Evolutionary conservation across 2,797 vertebrate genomes (phyloP).

Genomic region (Rhinophrynus dorsalis): DNA sequence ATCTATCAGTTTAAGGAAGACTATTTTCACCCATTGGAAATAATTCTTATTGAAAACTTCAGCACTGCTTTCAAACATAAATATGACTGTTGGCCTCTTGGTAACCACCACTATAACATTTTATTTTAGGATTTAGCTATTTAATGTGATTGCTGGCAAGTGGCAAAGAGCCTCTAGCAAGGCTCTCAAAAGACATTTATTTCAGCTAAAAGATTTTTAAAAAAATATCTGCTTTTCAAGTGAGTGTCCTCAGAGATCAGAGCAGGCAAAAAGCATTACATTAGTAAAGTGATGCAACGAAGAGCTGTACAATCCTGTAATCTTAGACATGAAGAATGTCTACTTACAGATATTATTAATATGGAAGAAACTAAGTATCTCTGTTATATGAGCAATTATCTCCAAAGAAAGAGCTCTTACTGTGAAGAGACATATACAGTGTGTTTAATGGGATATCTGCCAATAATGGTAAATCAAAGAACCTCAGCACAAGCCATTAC

Average conservation of each 20-base stretch:
- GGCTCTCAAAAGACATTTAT: neutral
- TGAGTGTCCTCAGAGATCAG: neutral
- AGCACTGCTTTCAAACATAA: neutral
- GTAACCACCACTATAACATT: neutral
- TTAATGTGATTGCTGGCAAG: neutral
- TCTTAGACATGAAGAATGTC: neutral
- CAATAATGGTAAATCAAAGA: neutral
- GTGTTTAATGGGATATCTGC: neutral
- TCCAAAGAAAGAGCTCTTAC: neutral
- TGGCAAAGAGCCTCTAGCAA: neutral
- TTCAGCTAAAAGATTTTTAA: neutral
- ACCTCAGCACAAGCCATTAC: neutral
- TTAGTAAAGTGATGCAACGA: neutral
- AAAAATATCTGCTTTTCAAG: neutral
- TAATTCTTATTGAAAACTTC: neutral
- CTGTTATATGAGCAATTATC: neutral
- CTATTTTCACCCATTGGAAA: neutral
- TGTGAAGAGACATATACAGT: neutral
- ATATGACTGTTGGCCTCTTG: neutral
- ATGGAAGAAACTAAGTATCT: neutral
- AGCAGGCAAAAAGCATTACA: neutral
- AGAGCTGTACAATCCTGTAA: neutral
- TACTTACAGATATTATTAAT: constrained; percentile 8
- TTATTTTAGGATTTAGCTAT: neutral
- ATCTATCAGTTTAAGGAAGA: no score